These are phyloP conservation scores for Sebastes nivosus DNA, from an alignment of 2,797 vertebrate genomes.

Conservation along the genomic window DNA sequence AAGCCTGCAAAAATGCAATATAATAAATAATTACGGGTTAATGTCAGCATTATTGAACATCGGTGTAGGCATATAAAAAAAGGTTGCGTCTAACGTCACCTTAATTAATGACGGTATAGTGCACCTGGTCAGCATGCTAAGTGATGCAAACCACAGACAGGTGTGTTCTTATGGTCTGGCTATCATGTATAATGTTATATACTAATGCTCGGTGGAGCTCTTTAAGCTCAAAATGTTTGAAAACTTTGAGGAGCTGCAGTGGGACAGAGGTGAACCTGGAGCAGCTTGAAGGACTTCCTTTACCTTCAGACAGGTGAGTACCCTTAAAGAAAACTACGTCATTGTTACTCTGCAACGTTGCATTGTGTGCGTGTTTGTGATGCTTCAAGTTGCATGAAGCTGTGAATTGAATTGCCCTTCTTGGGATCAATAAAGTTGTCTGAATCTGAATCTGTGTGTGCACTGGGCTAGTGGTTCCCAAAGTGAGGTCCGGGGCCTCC, in stretches of 20 bases:
- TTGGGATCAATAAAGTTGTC: no score
- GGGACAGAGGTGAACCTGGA: not conserved
- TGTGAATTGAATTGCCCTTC: no score
- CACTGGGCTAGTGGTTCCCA: no score
- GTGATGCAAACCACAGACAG: not conserved
- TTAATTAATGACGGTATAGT: not conserved
- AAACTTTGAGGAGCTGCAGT: not conserved
- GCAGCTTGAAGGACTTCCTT: not conserved
- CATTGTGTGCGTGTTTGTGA: not conserved
- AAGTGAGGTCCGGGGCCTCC: no score
- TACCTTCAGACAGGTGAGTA: not conserved
- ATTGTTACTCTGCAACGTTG: not conserved
- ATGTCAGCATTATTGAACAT: not conserved
- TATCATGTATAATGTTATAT: not conserved
- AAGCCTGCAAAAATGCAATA: not conserved
- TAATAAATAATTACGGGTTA: not conserved
- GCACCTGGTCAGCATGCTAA: not conserved
- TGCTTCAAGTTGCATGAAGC: no score
- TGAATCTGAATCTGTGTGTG: no score
- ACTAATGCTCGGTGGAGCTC: rapidly evolving
- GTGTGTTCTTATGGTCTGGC: not conserved
- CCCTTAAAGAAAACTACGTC: not conserved
- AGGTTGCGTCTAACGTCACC: not conserved
- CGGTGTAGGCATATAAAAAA: not conserved
- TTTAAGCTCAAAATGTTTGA: not conserved